Evolutionary conservation across 1,140 invertebrate genomes (phyloP).

Genomic region (Pomacea maculata): DNA sequence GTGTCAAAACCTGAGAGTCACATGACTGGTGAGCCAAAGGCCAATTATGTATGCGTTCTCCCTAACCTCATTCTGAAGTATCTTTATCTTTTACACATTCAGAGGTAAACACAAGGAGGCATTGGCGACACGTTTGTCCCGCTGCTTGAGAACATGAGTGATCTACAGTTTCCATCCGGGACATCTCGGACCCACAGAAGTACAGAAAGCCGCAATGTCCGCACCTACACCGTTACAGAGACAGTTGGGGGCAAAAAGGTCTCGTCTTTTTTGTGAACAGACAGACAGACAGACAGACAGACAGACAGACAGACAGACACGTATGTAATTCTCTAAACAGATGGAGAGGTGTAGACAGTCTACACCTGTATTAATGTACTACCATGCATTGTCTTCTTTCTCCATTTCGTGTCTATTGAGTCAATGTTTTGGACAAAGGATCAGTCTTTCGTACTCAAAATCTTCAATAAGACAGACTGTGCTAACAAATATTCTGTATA

Average conservation of each 20-base stretch:
- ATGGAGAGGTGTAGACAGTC: background rate
- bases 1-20: too few species aligned
- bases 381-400: too few species aligned
- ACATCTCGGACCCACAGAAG: background rate
- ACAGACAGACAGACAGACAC: background rate
- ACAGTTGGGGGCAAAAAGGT: background rate
- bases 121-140: background rate
- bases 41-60: background rate
- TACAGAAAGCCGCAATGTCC: background rate
- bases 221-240: background rate
- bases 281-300: conserved; percentile 7
- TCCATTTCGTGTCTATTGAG: too few species aligned
- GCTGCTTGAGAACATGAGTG: background rate
- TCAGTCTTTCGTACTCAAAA: too few species aligned
- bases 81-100: too few species aligned
- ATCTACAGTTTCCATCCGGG: background rate
- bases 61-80: background rate
- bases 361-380: too few species aligned
- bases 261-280: background rate
- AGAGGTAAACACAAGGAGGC: too few species aligned
- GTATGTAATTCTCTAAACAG: too few species aligned
- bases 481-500: background rate
- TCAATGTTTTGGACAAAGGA: too few species aligned
- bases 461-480: background rate
- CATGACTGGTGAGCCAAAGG: background rate